Percentiles rank a stretch among this genome's conserved stretches.
phyloP scores from a whole-genome alignment of 2,888 invertebrate species.

The Brenthis ino region DNA sequence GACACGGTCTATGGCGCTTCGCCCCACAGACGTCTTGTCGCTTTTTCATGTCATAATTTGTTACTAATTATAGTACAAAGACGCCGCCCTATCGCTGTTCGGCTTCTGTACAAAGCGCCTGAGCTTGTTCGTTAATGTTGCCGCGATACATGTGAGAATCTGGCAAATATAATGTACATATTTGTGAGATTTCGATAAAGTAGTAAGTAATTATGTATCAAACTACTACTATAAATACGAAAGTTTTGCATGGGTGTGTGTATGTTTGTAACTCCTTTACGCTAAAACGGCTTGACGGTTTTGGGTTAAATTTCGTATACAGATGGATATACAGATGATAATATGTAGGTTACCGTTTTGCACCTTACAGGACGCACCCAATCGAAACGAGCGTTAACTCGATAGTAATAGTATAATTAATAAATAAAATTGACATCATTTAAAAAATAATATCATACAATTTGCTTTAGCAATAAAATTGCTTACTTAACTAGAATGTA shows the following conservation, averaged over 20 bases:
- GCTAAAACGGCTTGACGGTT: too few species aligned
- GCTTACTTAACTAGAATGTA: slow-evolving; percentile 14
- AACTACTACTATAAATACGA: too few species aligned
- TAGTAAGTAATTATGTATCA: too few species aligned
- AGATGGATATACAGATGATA: too few species aligned
- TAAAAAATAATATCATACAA: background rate
- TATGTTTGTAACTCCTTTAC: too few species aligned
- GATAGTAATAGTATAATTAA: background rate
- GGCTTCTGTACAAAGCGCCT: slow-evolving; percentile 7
- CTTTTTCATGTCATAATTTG: slow-evolving; percentile 41
- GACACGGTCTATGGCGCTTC: slow-evolving; percentile 30
- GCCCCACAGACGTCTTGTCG: slow-evolving; percentile 24
- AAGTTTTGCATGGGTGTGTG: too few species aligned
- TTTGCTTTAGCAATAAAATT: slow-evolving; percentile 1
- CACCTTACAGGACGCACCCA: too few species aligned
- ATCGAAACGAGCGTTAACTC: too few species aligned
- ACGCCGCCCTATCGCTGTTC: slow-evolving; percentile 23
- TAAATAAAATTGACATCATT: background rate
- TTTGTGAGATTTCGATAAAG: too few species aligned
- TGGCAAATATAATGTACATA: too few species aligned
- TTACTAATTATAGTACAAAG: slow-evolving; percentile 43
- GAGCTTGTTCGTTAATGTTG: slow-evolving; percentile 12
- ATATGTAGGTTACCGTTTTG: too few species aligned
- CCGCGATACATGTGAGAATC: background rate
- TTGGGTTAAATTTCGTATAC: too few species aligned